Evolutionary conservation across 2,888 invertebrate species (phyloP).

Genomic region (Yponomeuta sedellus): DNA sequence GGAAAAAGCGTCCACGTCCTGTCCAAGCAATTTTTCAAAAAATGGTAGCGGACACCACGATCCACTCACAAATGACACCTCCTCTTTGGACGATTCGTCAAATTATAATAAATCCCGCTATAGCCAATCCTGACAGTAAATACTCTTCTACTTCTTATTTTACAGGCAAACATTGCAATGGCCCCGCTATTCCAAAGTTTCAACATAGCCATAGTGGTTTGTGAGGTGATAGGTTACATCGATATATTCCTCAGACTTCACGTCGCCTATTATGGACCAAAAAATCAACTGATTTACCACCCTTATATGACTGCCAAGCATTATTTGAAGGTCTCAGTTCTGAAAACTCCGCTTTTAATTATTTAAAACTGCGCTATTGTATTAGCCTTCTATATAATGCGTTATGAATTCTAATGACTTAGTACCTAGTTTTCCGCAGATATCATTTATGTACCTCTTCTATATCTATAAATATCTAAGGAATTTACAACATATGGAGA

Average conservation of each 20-base stretch:
- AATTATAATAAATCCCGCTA: neutral
- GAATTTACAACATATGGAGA: too few species aligned
- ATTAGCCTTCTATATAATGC: too few species aligned
- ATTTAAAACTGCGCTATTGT: neutral
- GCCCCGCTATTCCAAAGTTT: conserved; percentile 50
- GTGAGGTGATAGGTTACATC: conserved; percentile 62
- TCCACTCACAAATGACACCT: neutral
- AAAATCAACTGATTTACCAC: conserved; percentile 70
- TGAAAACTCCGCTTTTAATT: neutral
- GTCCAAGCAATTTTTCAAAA: neutral
- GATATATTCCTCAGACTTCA: conserved; percentile 71
- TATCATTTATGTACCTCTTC: too few species aligned
- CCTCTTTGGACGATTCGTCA: neutral
- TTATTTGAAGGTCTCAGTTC: conserved; percentile 50
- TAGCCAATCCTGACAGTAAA: neutral
- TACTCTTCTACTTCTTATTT: conserved; percentile 20
- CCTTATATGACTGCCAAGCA: conserved; percentile 70
- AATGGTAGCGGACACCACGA: neutral
- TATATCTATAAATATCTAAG: too few species aligned
- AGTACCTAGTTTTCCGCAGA: too few species aligned
- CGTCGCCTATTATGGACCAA: conserved; percentile 66
- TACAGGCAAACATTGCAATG: conserved; percentile 55
- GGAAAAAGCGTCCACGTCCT: neutral
- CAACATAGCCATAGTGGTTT: conserved; percentile 42
- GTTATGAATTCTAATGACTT: too few species aligned